Percentiles rank a stretch among this genome's conserved stretches.
Conservation (phyloP, 2,113 vertebrate genomes). For the Hystrix brachyura region DNA sequence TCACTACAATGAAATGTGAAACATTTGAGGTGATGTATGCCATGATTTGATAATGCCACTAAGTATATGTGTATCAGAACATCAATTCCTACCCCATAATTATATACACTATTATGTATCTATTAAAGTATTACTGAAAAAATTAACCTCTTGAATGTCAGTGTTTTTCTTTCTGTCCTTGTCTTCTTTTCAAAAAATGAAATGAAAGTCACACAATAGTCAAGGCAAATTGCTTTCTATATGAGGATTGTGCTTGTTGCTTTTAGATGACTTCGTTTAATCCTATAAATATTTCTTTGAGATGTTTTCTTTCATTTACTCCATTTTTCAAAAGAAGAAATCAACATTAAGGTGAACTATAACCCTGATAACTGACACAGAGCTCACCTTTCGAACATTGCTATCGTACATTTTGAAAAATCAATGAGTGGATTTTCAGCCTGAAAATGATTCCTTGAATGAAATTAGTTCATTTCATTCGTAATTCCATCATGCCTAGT, state of each 20-base stretch:
- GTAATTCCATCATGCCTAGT: neutral
- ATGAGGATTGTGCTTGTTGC: too few species aligned
- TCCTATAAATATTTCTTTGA: neutral
- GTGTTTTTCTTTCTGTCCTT: too few species aligned
- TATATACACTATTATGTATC: too few species aligned
- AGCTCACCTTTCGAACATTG: neutral
- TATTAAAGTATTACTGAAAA: too few species aligned
- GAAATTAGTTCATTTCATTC: neutral
- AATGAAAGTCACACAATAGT: too few species aligned
- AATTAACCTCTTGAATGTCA: too few species aligned
- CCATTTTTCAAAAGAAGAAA: neutral
- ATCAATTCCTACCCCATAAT: neutral
- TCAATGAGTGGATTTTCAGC: neutral
- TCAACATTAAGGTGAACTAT: too few species aligned
- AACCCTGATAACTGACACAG: neutral
- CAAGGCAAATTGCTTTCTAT: too few species aligned
- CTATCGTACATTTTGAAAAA: neutral
- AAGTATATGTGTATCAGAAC: neutral
- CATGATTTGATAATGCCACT: neutral
- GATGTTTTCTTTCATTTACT: neutral
- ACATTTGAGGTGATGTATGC: neutral
- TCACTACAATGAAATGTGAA: neutral
- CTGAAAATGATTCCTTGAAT: neutral
- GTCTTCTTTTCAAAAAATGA: too few species aligned
- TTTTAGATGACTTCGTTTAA: too few species aligned